These are phyloP conservation scores for Torymus tubicola DNA, from an alignment of 2,888 invertebrate species.

Conservation along the genomic window DNA sequence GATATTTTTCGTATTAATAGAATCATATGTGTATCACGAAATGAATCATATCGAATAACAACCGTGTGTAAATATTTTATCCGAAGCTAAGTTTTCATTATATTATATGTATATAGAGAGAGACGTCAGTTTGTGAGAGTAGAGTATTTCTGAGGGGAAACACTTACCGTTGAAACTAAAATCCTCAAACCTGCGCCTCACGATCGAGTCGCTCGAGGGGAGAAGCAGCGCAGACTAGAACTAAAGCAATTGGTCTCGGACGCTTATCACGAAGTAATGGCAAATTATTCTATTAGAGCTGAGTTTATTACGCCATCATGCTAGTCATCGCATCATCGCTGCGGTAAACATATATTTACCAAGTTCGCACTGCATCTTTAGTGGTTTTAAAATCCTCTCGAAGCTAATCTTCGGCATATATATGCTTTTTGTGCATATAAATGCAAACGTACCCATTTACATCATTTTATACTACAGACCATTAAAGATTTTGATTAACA, in stretches of 20 bases:
- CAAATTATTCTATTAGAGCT: slow-evolving; percentile 64
- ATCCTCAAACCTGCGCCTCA: slow-evolving; percentile 30
- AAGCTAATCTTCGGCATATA: too few species aligned
- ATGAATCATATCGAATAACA: too few species aligned
- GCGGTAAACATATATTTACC: slow-evolving; percentile 60
- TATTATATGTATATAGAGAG: not conserved
- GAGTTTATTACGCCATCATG: slow-evolving; percentile 63
- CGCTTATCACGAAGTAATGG: slow-evolving; percentile 58
- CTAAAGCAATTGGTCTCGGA: slow-evolving; percentile 51
- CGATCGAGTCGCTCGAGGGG: slow-evolving; percentile 40
- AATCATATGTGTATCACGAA: too few species aligned
- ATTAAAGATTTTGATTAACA: too few species aligned
- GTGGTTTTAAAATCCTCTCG: slow-evolving; percentile 14
- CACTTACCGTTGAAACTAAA: slow-evolving; percentile 35
- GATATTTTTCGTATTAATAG: too few species aligned
- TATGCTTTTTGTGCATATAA: too few species aligned
- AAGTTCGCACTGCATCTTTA: slow-evolving; percentile 14
- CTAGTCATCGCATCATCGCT: slow-evolving; percentile 61
- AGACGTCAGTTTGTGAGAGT: slow-evolving; percentile 5
- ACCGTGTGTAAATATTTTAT: too few species aligned
- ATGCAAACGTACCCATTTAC: too few species aligned
- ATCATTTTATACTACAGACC: too few species aligned
- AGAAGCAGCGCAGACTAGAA: slow-evolving; percentile 42
- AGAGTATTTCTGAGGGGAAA: slow-evolving; percentile 8
- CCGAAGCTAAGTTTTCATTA: too few species aligned